These are phyloP conservation scores for Euzophera pinguis DNA, from an alignment of 2,888 invertebrate genomes.

Conservation along the genomic window DNA sequence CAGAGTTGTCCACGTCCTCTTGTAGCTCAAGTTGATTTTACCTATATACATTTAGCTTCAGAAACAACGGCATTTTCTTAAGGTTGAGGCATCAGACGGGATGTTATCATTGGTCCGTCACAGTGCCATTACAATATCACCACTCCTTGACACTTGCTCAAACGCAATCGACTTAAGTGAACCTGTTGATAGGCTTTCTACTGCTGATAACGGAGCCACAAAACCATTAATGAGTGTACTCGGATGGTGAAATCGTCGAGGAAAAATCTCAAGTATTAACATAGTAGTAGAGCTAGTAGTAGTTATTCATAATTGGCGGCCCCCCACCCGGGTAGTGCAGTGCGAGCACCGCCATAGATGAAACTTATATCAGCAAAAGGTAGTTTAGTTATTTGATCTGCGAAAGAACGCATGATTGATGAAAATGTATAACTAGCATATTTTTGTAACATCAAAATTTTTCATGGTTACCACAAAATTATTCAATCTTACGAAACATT, in stretches of 20 bases:
- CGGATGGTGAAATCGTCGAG: constrained; percentile 67
- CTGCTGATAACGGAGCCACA: constrained; percentile 60
- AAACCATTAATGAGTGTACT: constrained; percentile 67
- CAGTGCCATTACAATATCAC: constrained; percentile 15
- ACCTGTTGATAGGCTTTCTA: constrained; percentile 50
- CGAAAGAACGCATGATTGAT: too few relatives aligned
- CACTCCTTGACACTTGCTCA: constrained; percentile 19
- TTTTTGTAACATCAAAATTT: too few relatives aligned
- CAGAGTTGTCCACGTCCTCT: too few relatives aligned
- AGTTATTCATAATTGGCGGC: constrained; percentile 76
- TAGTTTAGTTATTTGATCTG: background rate
- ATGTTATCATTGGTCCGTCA: constrained; percentile 27
- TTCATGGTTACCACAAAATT: too few relatives aligned
- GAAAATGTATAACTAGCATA: too few relatives aligned
- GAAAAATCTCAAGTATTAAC: constrained; percentile 75
- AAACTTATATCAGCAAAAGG: background rate
- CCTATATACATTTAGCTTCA: background rate
- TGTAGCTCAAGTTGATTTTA: too few relatives aligned
- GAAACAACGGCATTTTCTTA: background rate
- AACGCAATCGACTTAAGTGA: constrained; percentile 15
- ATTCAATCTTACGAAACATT: too few relatives aligned
- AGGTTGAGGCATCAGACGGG: constrained; percentile 20
- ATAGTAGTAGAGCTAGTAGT: constrained; percentile 74
- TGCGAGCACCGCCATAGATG: constrained; percentile 39
- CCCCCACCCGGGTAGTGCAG: constrained; percentile 49